A percentile compares a stretch with the other conserved stretches of the same genome.
These are phyloP conservation scores for Esox niger DNA, from an alignment of 2,113 vertebrate species.

Conservation along the genomic window DNA sequence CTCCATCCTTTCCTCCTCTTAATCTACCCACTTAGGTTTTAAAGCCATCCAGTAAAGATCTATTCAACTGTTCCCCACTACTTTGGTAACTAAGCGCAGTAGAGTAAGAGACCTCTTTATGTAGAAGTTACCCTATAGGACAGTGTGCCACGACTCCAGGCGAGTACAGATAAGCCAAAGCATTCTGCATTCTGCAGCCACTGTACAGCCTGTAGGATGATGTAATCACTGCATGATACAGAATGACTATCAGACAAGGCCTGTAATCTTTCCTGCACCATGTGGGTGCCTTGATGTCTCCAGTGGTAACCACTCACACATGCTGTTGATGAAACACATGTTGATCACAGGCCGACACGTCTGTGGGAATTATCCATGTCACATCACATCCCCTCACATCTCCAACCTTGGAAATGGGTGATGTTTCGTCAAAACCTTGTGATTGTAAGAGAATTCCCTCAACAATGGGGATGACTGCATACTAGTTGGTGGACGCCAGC, in stretches of 20 bases:
- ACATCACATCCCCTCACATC: slow-evolving; percentile 35
- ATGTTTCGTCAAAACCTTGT: too few species aligned
- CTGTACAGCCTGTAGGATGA: too few species aligned
- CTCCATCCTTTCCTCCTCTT: background rate
- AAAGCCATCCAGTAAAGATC: background rate
- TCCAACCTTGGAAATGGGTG: background rate
- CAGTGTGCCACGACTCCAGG: too few species aligned
- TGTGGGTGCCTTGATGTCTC: slow-evolving; percentile 44
- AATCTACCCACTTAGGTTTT: background rate
- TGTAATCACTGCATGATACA: background rate
- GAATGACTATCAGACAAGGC: background rate
- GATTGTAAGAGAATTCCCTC: too few species aligned
- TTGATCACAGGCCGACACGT: slow-evolving; percentile 37
- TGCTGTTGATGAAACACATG: slow-evolving; percentile 44
- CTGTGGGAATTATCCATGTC: slow-evolving; percentile 29
- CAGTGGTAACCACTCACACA: slow-evolving; percentile 50
- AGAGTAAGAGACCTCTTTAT: too few species aligned
- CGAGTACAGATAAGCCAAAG: too few species aligned
- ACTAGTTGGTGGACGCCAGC: too few species aligned
- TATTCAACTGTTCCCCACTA: background rate
- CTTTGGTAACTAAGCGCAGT: background rate
- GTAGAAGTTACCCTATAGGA: too few species aligned
- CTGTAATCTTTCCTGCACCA: slow-evolving; percentile 27
- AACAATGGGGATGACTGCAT: too few species aligned
- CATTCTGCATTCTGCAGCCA: too few species aligned